Evolutionary conservation across 1,140 invertebrate species (phyloP).

Genomic region (Notospermus geniculatus): DNA sequence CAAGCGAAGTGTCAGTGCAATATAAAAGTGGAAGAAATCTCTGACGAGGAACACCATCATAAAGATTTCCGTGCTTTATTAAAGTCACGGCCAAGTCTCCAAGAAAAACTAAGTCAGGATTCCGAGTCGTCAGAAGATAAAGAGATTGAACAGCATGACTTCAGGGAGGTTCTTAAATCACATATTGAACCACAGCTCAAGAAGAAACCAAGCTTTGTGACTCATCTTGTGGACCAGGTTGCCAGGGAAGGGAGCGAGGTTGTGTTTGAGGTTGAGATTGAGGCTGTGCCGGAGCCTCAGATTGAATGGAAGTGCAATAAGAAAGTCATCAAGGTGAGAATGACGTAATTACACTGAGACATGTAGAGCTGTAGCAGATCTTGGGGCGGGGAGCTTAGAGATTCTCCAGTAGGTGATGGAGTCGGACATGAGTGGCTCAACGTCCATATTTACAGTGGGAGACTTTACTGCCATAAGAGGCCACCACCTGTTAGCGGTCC

Average conservation of each 20-base stretch:
- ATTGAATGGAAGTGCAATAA: conserved; percentile 42
- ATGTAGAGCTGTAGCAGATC: too few species aligned
- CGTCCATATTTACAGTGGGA: too few species aligned
- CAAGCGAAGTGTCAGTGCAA: conserved; percentile 11
- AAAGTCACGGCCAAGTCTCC: conserved; percentile 8
- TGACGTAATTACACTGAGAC: too few species aligned
- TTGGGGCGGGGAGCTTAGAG: too few species aligned
- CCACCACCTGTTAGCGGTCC: too few species aligned
- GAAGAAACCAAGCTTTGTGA: conserved; percentile 24
- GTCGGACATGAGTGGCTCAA: too few species aligned
- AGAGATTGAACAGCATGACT: conserved; percentile 9
- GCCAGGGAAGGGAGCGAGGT: conserved; percentile 39
- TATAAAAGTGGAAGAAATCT: conserved; percentile 3
- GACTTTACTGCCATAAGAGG: too few species aligned
- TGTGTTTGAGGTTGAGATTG: conserved; percentile 52
- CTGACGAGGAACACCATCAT: background rate
- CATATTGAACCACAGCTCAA: background rate
- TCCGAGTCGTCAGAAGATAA: background rate
- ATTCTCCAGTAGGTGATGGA: too few species aligned
- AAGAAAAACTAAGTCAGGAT: background rate
- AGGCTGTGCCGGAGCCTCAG: conserved; percentile 37
- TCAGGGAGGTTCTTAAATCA: background rate
- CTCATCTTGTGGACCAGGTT: conserved; percentile 51
- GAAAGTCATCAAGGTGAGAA: conserved; percentile 38
- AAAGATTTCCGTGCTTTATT: background rate